Evolutionary conservation across 2,888 invertebrate genomes (phyloP).

Genomic region (Frankliniella intonsa): DNA sequence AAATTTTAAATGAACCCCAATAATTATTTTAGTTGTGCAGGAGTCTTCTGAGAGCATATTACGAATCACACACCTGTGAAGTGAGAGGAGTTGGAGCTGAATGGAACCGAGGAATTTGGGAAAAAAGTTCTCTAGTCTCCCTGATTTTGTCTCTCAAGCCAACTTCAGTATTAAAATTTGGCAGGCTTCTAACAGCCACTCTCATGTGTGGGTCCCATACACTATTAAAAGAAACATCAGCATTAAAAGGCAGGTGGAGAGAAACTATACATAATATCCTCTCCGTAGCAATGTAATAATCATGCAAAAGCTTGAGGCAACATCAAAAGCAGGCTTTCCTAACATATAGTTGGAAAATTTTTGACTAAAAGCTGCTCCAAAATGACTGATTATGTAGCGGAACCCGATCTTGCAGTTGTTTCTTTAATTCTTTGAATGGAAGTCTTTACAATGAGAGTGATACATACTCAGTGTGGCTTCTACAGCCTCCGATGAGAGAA

Average conservation of each 20-base stretch:
- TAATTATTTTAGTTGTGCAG: no score
- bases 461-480: not conserved
- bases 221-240: not conserved
- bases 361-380: not conserved
- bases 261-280: not conserved
- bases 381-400: not conserved
- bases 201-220: conserved; percentile 5
- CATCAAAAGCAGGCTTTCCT: not conserved
- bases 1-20: not conserved
- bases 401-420: not conserved
- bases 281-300: not conserved
- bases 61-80: not conserved
- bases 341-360: not conserved
- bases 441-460: not conserved
- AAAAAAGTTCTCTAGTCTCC: not conserved
- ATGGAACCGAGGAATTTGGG: conserved; percentile 3
- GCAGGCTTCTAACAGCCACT: conserved; percentile 3
- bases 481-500: not conserved
- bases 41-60: not conserved
- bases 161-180: not conserved
- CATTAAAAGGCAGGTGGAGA: not conserved
- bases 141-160: not conserved
- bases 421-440: not conserved
- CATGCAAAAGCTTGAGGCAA: not conserved
- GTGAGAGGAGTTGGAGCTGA: conserved; percentile 8